Evolutionary conservation across 2,113 vertebrate genomes (phyloP).

Genomic region (Myiozetetes cayanensis): DNA sequence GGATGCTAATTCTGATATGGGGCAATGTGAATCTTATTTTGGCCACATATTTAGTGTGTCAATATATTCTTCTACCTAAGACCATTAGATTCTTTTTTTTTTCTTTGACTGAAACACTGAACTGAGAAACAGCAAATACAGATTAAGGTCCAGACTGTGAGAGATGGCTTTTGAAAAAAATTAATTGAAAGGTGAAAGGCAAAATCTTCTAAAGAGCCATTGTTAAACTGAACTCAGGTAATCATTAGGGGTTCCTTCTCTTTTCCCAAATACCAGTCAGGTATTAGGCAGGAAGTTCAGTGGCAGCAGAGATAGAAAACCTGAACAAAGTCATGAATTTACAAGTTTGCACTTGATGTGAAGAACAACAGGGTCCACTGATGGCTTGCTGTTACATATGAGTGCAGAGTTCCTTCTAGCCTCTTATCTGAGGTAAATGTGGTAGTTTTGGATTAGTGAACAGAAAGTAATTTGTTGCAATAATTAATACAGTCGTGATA

Average conservation of each 20-base stretch:
- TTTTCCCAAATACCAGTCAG: background rate
- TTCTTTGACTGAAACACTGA: background rate
- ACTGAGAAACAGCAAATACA: background rate
- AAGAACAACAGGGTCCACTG: background rate
- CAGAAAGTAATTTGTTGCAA: background rate
- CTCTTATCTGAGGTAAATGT: background rate
- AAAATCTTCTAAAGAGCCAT: background rate
- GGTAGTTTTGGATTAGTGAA: background rate
- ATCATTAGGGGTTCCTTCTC: background rate
- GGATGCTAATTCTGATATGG: background rate
- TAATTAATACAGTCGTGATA: background rate
- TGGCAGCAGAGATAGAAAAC: background rate
- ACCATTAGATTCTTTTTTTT: background rate
- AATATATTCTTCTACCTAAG: background rate
- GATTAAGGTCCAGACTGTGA: background rate
- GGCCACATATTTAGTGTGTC: background rate
- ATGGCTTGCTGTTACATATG: background rate
- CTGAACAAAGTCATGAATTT: background rate
- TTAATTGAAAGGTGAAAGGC: background rate
- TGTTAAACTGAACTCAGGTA: background rate
- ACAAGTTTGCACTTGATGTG: background rate
- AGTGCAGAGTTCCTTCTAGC: background rate
- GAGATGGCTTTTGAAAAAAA: background rate
- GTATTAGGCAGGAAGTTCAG: background rate
- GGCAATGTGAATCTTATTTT: rapidly evolving